These are phyloP conservation scores for Synanceia verrucosa DNA, from an alignment of 2,797 vertebrate genomes.

Conservation along the genomic window DNA sequence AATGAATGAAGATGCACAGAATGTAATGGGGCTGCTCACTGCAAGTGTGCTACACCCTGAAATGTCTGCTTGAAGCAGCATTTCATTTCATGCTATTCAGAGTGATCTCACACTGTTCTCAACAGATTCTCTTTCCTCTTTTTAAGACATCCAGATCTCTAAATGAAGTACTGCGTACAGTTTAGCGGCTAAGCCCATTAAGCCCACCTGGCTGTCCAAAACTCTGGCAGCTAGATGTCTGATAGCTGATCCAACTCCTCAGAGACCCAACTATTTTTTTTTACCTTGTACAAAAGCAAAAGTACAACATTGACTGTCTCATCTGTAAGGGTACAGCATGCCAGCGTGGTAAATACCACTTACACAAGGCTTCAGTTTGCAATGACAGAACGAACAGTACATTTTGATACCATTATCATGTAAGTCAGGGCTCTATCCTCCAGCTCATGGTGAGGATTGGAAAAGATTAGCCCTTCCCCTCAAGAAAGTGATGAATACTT, in stretches of 20 bases:
- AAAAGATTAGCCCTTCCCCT: background rate
- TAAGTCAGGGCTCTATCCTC: background rate
- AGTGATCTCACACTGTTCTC: background rate
- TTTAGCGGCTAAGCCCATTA: conserved; percentile 12
- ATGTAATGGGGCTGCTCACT: background rate
- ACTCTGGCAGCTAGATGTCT: conserved; percentile 10
- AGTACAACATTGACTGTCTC: conserved; percentile 10
- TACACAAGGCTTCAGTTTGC: background rate
- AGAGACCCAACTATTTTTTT: background rate
- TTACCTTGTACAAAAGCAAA: background rate
- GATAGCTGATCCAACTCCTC: conserved; percentile 6
- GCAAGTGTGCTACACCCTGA: background rate
- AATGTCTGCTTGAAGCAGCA: background rate
- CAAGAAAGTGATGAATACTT: background rate
- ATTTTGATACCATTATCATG: background rate
- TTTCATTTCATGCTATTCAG: background rate
- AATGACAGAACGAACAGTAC: background rate
- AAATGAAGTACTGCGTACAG: background rate
- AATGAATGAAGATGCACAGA: background rate
- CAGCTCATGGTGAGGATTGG: background rate
- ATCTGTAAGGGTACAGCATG: background rate
- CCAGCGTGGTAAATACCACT: background rate
- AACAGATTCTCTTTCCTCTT: background rate
- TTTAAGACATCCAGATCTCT: background rate
- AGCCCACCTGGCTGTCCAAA: conserved; percentile 1